Conservation (phyloP, 1,140 invertebrate genomes). For the Drosophila murphyi region DNA sequence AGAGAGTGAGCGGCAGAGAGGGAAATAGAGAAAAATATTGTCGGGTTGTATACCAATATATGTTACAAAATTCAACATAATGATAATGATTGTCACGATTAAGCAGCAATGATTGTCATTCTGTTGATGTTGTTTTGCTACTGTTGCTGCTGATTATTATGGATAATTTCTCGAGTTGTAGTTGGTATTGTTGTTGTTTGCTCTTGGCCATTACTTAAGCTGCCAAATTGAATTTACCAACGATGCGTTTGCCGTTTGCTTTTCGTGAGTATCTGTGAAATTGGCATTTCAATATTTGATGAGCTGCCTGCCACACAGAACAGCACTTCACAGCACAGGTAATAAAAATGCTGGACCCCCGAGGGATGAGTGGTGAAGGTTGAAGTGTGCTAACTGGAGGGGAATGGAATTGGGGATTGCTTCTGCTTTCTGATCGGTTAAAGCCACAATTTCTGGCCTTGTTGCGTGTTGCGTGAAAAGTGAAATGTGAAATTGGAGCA, state of each 20-base stretch:
- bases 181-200: slow-evolving; percentile 7
- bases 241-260: slow-evolving; percentile 8
- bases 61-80: too few relatives aligned
- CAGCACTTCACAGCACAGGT: slow-evolving; percentile 7
- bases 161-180: slow-evolving; percentile 5
- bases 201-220: slow-evolving; percentile 61
- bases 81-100: background rate
- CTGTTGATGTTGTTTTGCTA: background rate
- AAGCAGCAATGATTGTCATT: background rate
- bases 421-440: slow-evolving; percentile 15
- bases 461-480: slow-evolving; percentile 11
- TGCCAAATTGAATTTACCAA: slow-evolving; percentile 75
- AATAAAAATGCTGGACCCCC: slow-evolving; percentile 16
- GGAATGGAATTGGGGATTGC: too few relatives aligned
- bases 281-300: slow-evolving; percentile 81
- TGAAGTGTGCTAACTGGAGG: background rate
- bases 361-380: background rate
- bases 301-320: slow-evolving; percentile 41
- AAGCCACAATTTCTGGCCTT: slow-evolving; percentile 30
- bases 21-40: too few relatives aligned
- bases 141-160: slow-evolving; percentile 24
- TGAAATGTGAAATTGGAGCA: slow-evolving; percentile 33
- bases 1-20: too few relatives aligned
- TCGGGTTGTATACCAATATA: too few relatives aligned
- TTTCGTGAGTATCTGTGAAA: slow-evolving; percentile 74